These are phyloP conservation scores for Myiozetetes cayanensis DNA, from an alignment of 2,113 vertebrate species.

Conservation along the genomic window DNA sequence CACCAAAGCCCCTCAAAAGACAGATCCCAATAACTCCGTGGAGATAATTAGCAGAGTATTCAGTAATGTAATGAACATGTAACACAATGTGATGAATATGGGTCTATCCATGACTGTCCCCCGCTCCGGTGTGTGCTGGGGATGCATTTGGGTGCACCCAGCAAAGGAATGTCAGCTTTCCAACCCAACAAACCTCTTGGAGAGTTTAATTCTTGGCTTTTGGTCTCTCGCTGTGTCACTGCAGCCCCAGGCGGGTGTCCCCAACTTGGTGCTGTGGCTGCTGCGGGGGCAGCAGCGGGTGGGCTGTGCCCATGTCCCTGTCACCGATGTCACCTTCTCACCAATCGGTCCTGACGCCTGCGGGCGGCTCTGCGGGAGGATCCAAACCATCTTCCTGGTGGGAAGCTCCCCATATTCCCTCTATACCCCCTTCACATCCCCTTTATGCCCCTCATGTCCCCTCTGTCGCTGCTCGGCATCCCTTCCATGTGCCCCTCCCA, in stretches of 20 bases:
- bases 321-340: constrained; percentile 59
- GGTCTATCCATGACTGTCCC: too few species aligned
- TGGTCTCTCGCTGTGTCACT: not conserved
- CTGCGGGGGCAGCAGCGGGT: constrained; percentile 28
- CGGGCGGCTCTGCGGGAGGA: constrained; percentile 66
- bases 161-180: too few species aligned
- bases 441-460: not conserved
- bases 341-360: not conserved
- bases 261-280: constrained; percentile 72
- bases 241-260: constrained; percentile 68
- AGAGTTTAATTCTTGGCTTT: not conserved
- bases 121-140: not conserved
- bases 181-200: not conserved
- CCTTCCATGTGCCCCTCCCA: too few species aligned
- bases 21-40: not conserved
- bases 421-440: not conserved
- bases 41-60: not conserved
- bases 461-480: too few species aligned
- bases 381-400: constrained; percentile 69
- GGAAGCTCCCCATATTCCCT: not conserved
- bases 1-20: not conserved
- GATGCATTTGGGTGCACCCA: accelerated
- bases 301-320: constrained; percentile 45
- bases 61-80: not conserved
- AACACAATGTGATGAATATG: not conserved